A percentile compares a stretch with the other conserved stretches of the same genome.
Evolutionary conservation across 2,888 invertebrate genomes (phyloP).

Genomic region (Coenonympha glycerion): DNA sequence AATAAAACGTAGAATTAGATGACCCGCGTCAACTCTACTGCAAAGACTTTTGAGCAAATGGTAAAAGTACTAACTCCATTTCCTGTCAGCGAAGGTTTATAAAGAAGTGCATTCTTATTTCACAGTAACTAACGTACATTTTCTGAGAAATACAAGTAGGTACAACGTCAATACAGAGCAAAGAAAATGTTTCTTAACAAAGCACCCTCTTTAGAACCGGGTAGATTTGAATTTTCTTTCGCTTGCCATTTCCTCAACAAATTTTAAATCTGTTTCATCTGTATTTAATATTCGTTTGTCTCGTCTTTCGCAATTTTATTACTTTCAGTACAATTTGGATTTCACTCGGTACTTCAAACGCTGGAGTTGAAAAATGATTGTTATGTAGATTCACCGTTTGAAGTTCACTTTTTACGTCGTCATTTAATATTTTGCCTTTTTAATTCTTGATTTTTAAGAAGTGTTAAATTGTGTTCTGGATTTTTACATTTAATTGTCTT

Average conservation of each 20-base stretch:
- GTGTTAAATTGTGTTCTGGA: not conserved
- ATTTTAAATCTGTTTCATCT: slow-evolving; percentile 25
- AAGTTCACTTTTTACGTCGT: not conserved
- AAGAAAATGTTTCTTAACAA: slow-evolving; percentile 12
- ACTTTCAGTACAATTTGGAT: slow-evolving; percentile 10
- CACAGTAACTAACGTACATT: slow-evolving; percentile 4
- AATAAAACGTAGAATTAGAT: no score
- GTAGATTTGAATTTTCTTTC: slow-evolving; percentile 22
- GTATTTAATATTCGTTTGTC: slow-evolving; percentile 29
- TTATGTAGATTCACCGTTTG: not conserved
- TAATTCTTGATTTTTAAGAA: not conserved
- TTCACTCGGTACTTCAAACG: slow-evolving; percentile 13
- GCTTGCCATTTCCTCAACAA: slow-evolving; percentile 21
- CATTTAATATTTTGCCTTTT: not conserved
- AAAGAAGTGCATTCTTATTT: not conserved
- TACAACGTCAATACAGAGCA: slow-evolving; percentile 13
- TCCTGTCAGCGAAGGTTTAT: not conserved
- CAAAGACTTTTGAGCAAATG: not conserved
- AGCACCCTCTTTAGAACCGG: slow-evolving; percentile 16
- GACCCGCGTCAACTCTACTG: no score
- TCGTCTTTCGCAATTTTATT: slow-evolving; percentile 22
- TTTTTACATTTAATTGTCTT: not conserved
- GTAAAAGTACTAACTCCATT: not conserved
- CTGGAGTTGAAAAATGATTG: slow-evolving; percentile 20
- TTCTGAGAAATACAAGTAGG: not conserved